Percentiles rank a stretch among this genome's conserved stretches.
These are phyloP conservation scores for Stichopus horrens DNA, from an alignment of 53 echinoderm and acorn worm species.

Conservation along the genomic window DNA sequence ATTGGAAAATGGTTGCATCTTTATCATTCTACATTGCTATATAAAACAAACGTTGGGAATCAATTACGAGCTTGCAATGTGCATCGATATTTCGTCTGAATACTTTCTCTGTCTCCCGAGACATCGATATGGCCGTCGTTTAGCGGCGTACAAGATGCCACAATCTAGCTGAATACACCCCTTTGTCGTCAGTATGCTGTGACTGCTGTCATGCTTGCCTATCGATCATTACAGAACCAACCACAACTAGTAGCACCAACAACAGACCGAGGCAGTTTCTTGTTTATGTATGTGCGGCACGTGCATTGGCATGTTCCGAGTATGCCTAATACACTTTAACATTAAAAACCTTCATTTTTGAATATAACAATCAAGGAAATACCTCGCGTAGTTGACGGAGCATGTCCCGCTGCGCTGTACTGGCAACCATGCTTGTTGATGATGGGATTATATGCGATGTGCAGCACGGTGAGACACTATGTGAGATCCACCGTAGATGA, in stretches of 20 bases:
- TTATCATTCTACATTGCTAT: background rate
- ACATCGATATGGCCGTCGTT: background rate
- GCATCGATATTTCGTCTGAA: background rate
- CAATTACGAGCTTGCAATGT: conserved; percentile 11
- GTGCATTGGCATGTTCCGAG: background rate
- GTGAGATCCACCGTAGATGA: background rate
- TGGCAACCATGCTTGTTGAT: conserved; percentile 22
- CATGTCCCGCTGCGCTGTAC: conserved; percentile 36
- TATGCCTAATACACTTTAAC: background rate
- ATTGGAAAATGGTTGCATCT: background rate
- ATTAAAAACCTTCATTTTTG: conserved; percentile 4
- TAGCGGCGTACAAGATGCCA: background rate
- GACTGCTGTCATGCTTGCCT: background rate
- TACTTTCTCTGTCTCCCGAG: background rate
- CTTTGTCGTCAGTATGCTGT: background rate
- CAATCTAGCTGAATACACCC: background rate
- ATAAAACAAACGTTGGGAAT: background rate
- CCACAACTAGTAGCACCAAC: background rate
- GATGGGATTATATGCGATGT: background rate
- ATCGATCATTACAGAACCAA: background rate
- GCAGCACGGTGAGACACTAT: background rate
- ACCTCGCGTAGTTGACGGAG: conserved; percentile 27
- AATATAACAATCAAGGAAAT: conserved; percentile 26
- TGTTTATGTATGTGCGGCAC: conserved; percentile 7
- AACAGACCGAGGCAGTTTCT: background rate